Percentiles rank a stretch among this genome's conserved stretches.
phyloP scores from a whole-genome alignment of 2,888 invertebrate species.

The Orgyia antiqua region DNA sequence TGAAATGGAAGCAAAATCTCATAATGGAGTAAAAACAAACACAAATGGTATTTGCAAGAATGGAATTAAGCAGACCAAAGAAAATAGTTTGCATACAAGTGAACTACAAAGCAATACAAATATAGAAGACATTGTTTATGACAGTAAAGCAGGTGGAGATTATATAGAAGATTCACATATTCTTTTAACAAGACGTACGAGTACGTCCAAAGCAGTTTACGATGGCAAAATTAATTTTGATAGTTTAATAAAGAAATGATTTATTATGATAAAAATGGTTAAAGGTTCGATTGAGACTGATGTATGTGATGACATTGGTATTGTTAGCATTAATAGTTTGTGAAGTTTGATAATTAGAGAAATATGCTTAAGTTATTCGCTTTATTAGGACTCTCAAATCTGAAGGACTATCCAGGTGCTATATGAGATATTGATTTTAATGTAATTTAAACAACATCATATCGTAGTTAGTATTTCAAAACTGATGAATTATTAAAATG shows the following conservation, averaged over 20 bases:
- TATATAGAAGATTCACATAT: conserved; percentile 53
- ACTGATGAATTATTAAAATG: too few species aligned
- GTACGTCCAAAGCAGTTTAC: conserved; percentile 49
- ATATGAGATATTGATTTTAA: conserved; percentile 29
- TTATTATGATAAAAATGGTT: conserved; percentile 36
- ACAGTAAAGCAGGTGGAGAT: conserved; percentile 55
- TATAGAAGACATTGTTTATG: conserved; percentile 47
- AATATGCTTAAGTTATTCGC: conserved; percentile 36
- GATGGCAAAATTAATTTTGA: conserved; percentile 52
- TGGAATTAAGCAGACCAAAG: conserved; percentile 31
- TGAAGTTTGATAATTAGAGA: conserved; percentile 36
- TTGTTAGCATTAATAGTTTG: conserved; percentile 29
- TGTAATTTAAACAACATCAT: conserved; percentile 46
- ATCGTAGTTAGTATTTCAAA: conserved; percentile 47
- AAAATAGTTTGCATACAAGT: conserved; percentile 32
- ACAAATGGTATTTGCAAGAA: conserved; percentile 31
- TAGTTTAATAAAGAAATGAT: conserved; percentile 66
- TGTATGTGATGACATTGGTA: conserved; percentile 60
- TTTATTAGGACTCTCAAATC: conserved; percentile 30
- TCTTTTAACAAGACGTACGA: conserved; percentile 55
- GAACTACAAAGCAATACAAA: conserved; percentile 34
- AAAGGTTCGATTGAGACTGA: conserved; percentile 67
- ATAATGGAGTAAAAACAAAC: conserved; percentile 31
- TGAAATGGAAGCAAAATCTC: conserved; percentile 31
- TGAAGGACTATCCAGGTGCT: conserved; percentile 28